Conservation (phyloP, 1,140 invertebrate genomes). For the Idris sp. region DNA sequence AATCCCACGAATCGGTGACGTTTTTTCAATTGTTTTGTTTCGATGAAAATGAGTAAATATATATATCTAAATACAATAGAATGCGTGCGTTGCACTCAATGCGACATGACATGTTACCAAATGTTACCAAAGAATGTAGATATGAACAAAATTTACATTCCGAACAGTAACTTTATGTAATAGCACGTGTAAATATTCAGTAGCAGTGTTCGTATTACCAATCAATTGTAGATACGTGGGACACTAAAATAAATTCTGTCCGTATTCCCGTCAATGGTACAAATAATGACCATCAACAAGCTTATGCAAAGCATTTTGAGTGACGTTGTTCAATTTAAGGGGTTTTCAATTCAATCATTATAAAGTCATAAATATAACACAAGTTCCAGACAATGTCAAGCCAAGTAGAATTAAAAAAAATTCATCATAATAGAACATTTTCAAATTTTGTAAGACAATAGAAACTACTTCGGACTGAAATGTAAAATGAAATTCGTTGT, state of each 20-base stretch:
- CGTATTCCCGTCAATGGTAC: conserved; percentile 16
- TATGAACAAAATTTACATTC: conserved; percentile 48
- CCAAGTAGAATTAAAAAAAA: conserved; percentile 7
- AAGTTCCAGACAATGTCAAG: conserved; percentile 9
- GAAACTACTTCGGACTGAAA: conserved; percentile 1
- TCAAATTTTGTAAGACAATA: conserved; percentile 14
- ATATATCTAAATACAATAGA: conserved; percentile 38
- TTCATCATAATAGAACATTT: conserved; percentile 5
- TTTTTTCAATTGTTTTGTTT: conserved; percentile 25
- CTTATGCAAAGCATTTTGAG: conserved; percentile 20
- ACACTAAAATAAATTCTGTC: conserved; percentile 20
- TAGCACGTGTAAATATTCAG: conserved; percentile 33
- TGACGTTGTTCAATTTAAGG: conserved; percentile 9
- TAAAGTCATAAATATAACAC: conserved; percentile 5
- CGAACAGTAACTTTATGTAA: conserved; percentile 47
- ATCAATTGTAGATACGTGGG: conserved; percentile 15
- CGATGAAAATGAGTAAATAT: conserved; percentile 21
- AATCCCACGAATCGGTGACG: conserved; percentile 1
- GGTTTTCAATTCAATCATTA: conserved; percentile 28
- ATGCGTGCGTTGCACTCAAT: conserved; percentile 31
- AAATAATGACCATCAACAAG: conserved; percentile 3
- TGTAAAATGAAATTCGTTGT: conserved; percentile 5
- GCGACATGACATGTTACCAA: conserved; percentile 20
- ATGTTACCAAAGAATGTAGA: conserved; percentile 35
- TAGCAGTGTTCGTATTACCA: conserved; percentile 14